phyloP scores from a whole-genome alignment of 1,140 invertebrate species.

The Globodera rostochiensis region DNA sequence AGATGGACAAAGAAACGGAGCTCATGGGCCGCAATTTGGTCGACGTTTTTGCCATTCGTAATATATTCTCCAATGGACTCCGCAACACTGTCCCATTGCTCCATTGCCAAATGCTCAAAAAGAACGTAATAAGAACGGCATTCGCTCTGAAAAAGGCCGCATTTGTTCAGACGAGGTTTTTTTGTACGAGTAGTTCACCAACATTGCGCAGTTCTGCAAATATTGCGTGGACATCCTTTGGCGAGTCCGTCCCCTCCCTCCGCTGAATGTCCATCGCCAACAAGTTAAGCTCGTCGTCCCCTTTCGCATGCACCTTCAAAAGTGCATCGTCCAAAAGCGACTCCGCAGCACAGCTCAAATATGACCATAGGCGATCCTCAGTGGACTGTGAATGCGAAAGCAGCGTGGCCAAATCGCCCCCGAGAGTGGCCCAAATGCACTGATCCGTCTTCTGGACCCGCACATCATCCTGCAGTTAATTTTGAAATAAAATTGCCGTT shows the following conservation, averaged over 20 bases:
- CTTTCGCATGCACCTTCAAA: slow-evolving; percentile 10
- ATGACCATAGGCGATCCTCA: slow-evolving; percentile 44
- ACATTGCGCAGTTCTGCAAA: slow-evolving; percentile 25
- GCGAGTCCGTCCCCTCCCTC: slow-evolving; percentile 22
- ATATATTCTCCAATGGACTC: slow-evolving; percentile 28
- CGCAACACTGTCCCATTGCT: slow-evolving; percentile 30
- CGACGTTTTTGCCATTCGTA: not conserved
- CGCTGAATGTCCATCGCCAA: slow-evolving; percentile 16
- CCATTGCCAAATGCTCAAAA: slow-evolving; percentile 32
- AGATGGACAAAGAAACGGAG: slow-evolving; percentile 48
- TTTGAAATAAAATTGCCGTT: not conserved
- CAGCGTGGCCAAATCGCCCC: slow-evolving; percentile 34
- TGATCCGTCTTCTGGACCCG: slow-evolving; percentile 32
- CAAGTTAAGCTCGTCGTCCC: slow-evolving; percentile 36
- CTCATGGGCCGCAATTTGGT: slow-evolving; percentile 29
- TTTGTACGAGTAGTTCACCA: too few species aligned
- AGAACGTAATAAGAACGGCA: slow-evolving; percentile 30
- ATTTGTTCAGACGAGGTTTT: not conserved
- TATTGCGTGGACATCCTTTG: slow-evolving; percentile 22
- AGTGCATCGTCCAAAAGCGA: slow-evolving; percentile 35
- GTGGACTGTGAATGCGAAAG: slow-evolving; percentile 31
- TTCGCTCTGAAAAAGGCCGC: slow-evolving; percentile 16
- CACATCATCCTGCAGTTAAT: slow-evolving; percentile 33
- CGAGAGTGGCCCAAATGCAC: slow-evolving; percentile 47
- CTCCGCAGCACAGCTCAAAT: slow-evolving; percentile 44